These are phyloP conservation scores for Drosophila malerkotliana DNA, from an alignment of 1,140 invertebrate genomes.

Conservation along the genomic window DNA sequence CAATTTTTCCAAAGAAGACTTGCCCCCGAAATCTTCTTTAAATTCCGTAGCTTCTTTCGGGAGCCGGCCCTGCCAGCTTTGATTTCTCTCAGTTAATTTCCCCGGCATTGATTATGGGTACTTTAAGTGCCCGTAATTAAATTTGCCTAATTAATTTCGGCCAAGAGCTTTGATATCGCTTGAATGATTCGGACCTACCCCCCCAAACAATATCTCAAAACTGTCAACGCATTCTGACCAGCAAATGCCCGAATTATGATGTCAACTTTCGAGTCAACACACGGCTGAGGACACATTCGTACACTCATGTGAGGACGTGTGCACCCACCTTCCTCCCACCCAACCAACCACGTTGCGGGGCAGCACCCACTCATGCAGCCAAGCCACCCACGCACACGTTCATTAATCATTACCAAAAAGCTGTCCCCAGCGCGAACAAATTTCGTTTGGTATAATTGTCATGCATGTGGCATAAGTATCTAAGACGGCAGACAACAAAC, in stretches of 20 bases:
- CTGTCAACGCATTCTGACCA: constrained; percentile 63
- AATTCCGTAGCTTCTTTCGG: constrained; percentile 5
- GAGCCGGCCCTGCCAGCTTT: constrained; percentile 1
- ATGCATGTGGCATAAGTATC: constrained; percentile 49
- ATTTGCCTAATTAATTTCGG: constrained; percentile 45
- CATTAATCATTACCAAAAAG: constrained; percentile 71
- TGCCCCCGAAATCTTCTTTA: constrained; percentile 9
- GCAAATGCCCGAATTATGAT: constrained; percentile 72
- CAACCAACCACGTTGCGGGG: background rate
- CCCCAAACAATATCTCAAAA: constrained; percentile 10
- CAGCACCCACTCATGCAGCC: constrained; percentile 4
- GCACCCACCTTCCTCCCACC: background rate
- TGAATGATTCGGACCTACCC: constrained; percentile 35
- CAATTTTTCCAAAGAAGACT: constrained; percentile 43
- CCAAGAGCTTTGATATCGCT: constrained; percentile 9
- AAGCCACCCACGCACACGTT: constrained; percentile 31
- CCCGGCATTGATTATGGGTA: constrained; percentile 33
- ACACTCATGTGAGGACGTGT: background rate
- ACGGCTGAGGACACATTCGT: constrained; percentile 10
- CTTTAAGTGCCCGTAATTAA: constrained; percentile 44
- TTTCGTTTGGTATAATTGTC: constrained; percentile 67
- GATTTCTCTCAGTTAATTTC: constrained; percentile 15
- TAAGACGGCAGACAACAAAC: constrained; percentile 23
- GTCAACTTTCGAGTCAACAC: constrained; percentile 70
- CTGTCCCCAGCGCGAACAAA: constrained; percentile 51